Evolutionary conservation across 1,140 invertebrate genomes (phyloP), one percentile per base, ranked within the genome.

Genomic region (Drosophila pseudoananassae): DNA sequence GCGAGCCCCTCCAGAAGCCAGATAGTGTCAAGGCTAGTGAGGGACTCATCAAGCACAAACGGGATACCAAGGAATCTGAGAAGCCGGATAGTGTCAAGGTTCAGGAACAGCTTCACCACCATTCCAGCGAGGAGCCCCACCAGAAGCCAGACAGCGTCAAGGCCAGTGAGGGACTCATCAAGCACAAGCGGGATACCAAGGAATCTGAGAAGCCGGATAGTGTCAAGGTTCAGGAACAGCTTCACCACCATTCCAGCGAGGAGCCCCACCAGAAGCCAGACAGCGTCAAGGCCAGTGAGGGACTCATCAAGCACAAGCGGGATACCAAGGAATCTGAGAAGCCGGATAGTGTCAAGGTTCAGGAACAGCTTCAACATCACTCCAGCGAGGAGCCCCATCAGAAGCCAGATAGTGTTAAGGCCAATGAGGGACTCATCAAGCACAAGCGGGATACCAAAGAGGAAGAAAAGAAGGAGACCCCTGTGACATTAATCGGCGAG

Each of bases 61-160:
- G 33, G 33, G 33, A 36, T 4, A 36, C 12, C 33, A 36, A 36
- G 33, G 33, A 74, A 17, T 31, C n/a, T 6, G 68, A 77, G 10
- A 65, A 65, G 4, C 66, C 77, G 0, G 51, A 73, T n/a, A 76
- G 45, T n/a, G 71, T 50, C 1, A 53, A 59, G 23, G 43, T 50
- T 8, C 40, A 0, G 14, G 61, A 76, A 7, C 10, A 6, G 1
- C 25, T 60, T n/a, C 61, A 76, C n/a, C 72, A 57, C 29, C 33
- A 52, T 49, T 15, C 53, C 6, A 43, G 40, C 14, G 40, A 36
- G 40, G 40, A 43, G 40, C 15, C 17, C 9, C 7, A 0, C 9
- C 9, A 46, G 43, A 46, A 46, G 9, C 43, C 43, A 0, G 43
- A 17, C 3, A 46, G 43, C 4, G 43, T 46, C 1, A 46, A 20